Evolutionary conservation across 2,888 invertebrate species (phyloP).

Genomic region (Cantharis flavilabris): DNA sequence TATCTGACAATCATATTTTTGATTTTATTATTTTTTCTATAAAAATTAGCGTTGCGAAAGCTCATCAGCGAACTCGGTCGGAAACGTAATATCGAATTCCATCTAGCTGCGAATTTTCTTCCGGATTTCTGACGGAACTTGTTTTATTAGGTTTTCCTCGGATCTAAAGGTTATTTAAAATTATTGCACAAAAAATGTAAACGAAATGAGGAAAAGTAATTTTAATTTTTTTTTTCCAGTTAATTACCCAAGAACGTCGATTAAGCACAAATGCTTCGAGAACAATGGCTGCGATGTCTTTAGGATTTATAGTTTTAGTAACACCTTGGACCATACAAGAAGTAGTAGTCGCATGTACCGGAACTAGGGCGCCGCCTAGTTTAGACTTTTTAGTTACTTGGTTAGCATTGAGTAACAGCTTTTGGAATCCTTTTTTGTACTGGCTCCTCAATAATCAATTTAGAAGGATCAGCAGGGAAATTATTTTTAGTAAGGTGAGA

Average conservation of each 20-base stretch:
- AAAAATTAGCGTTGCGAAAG: constrained; percentile 15
- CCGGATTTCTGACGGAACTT: constrained; percentile 29
- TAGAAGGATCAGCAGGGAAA: constrained; percentile 76
- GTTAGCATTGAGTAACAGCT: constrained; percentile 85
- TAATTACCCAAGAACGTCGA: constrained; percentile 67
- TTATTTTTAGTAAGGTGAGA: constrained; percentile 74
- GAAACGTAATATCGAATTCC: constrained; percentile 27
- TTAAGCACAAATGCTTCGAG: constrained; percentile 81
- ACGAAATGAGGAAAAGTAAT: not conserved
- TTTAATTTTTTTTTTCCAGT: constrained; percentile 49
- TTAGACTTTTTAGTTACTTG: constrained; percentile 86
- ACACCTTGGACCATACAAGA: constrained; percentile 91
- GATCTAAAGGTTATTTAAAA: not conserved
- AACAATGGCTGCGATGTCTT: constrained; percentile 90
- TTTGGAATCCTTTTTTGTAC: constrained; percentile 89
- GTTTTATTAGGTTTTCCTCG: constrained; percentile 31
- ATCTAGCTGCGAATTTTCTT: constrained; percentile 27
- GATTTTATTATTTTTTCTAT: not conserved
- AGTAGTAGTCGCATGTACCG: constrained; percentile 88
- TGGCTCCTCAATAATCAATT: constrained; percentile 88
- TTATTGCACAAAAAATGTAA: not conserved
- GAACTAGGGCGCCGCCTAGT: constrained; percentile 79
- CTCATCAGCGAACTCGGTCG: constrained; percentile 13
- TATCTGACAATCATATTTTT: not conserved
- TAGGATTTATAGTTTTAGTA: constrained; percentile 89